phyloP scores from a whole-genome alignment of 2,113 vertebrate genomes.

The Corythoichthys intestinalis region DNA sequence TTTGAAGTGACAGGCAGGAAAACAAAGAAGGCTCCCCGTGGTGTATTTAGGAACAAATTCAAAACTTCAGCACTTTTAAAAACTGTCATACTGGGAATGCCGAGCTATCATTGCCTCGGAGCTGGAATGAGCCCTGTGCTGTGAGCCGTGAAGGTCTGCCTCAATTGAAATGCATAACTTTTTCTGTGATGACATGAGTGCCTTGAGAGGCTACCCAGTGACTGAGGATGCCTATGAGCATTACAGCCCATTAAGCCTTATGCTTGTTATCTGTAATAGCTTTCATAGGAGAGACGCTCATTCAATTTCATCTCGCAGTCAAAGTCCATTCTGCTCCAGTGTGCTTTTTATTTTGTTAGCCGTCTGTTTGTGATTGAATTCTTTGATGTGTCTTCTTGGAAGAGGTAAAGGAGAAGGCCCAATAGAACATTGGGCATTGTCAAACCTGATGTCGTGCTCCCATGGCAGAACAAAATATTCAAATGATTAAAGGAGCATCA shows the following conservation, averaged over 20 bases:
- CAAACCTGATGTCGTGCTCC: slow-evolving; percentile 8
- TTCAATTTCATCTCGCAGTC: slow-evolving; percentile 49
- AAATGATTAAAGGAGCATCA: slow-evolving; percentile 7
- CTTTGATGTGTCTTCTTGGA: slow-evolving; percentile 34
- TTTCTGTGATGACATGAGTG: slow-evolving; percentile 22
- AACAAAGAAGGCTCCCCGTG: slow-evolving; percentile 6
- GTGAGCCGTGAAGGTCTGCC: slow-evolving; percentile 44
- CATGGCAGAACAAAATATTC: slow-evolving; percentile 16
- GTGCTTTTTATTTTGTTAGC: slow-evolving; percentile 48
- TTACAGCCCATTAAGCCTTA: slow-evolving; percentile 46
- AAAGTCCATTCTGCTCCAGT: slow-evolving; percentile 26
- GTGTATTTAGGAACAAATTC: neutral
- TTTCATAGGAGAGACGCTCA: slow-evolving; percentile 42
- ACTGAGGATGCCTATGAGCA: slow-evolving; percentile 42
- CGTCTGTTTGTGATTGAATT: slow-evolving; percentile 55
- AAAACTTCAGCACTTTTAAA: slow-evolving; percentile 12
- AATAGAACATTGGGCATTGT: neutral
- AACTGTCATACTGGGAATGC: slow-evolving; percentile 16
- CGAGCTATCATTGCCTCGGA: slow-evolving; percentile 15
- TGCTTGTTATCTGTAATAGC: slow-evolving; percentile 60
- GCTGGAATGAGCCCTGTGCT: slow-evolving; percentile 23
- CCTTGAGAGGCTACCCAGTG: slow-evolving; percentile 29
- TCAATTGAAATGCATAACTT: slow-evolving; percentile 51
- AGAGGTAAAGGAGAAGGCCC: neutral
- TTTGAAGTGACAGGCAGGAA: slow-evolving; percentile 4